Conservation (phyloP, 2,888 invertebrate species). For the Cephus rjabovi region DNA sequence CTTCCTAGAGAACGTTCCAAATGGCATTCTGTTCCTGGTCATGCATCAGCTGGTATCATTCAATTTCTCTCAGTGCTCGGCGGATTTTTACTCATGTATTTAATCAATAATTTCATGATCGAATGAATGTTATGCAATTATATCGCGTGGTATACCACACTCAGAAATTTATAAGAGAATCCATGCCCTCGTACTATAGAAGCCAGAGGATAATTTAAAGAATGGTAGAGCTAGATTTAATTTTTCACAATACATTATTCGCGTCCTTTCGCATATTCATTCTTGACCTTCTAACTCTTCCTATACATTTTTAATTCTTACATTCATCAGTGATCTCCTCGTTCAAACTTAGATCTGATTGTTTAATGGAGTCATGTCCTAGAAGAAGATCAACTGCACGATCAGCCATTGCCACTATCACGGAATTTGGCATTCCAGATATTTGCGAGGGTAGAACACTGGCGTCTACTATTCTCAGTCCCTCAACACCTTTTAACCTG, state of each 20-base stretch:
- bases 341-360: background rate
- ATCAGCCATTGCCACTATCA: conserved; percentile 76
- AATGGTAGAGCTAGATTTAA: background rate
- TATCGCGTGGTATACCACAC: background rate
- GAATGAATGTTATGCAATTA: conserved; percentile 35
- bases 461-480: conserved; percentile 82
- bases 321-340: background rate
- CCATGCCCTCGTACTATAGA: background rate
- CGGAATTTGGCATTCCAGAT: conserved; percentile 81
- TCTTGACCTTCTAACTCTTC: background rate
- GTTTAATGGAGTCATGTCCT: background rate
- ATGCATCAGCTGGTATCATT: conserved; percentile 71
- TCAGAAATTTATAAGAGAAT: background rate
- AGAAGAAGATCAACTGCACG: conserved; percentile 72
- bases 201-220: background rate
- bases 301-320: background rate
- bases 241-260: background rate
- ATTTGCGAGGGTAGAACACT: conserved; percentile 83
- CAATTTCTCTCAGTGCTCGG: conserved; percentile 73
- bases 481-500: conserved; percentile 75
- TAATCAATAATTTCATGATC: conserved; percentile 74
- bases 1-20: conserved; percentile 80
- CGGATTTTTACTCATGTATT: conserved; percentile 76
- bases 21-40: conserved; percentile 72
- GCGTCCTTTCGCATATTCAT: background rate